Evolutionary conservation across 2,113 vertebrate genomes (phyloP).

Genomic region (Salminus brasiliensis): DNA sequence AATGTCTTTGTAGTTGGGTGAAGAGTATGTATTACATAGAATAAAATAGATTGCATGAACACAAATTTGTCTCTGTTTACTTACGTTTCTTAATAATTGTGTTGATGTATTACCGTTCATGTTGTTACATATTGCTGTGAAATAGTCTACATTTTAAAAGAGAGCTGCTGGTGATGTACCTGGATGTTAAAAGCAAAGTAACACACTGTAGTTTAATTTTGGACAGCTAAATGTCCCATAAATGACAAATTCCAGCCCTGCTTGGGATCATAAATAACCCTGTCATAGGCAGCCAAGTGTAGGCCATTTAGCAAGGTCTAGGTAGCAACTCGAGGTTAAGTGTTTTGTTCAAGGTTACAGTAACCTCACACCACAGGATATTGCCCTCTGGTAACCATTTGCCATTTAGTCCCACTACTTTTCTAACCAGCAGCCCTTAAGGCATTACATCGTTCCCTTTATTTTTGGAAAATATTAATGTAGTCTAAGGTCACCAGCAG

Average conservation of each 20-base stretch:
- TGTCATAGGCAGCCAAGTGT: not conserved
- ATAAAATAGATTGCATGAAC: too few species aligned
- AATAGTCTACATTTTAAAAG: too few species aligned
- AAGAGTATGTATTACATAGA: too few species aligned
- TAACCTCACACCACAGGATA: not conserved
- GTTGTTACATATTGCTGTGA: too few species aligned
- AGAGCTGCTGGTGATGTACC: not conserved
- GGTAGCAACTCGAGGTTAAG: not conserved
- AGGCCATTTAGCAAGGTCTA: not conserved
- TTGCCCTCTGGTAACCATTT: not conserved
- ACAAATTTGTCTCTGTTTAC: too few species aligned
- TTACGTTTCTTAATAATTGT: too few species aligned
- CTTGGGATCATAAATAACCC: slow-evolving; percentile 3
- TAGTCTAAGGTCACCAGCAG: not conserved
- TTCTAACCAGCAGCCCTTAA: not conserved
- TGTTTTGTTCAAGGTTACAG: not conserved
- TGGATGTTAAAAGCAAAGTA: not conserved
- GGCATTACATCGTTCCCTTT: not conserved
- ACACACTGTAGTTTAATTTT: not conserved
- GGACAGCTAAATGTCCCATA: slow-evolving; percentile 18
- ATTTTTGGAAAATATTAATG: not conserved
- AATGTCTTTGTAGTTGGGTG: too few species aligned
- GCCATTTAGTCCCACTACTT: not conserved
- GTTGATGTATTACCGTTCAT: too few species aligned
- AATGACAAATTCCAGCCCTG: not conserved